phyloP scores from a whole-genome alignment of 2,797 vertebrate genomes.

The Rhadinocentrus ornatus region DNA sequence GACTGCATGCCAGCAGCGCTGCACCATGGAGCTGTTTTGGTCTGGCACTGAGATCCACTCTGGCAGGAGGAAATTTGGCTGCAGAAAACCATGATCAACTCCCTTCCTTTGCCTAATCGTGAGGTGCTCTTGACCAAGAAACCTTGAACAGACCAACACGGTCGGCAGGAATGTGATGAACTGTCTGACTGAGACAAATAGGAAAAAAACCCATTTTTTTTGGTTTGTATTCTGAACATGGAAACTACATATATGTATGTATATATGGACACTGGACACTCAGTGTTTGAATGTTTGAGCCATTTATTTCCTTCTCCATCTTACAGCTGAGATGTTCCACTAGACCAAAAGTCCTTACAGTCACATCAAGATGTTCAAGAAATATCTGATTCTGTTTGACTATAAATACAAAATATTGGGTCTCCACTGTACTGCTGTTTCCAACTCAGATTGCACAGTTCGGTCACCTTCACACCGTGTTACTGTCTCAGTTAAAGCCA shows the following conservation, averaged over 20 bases:
- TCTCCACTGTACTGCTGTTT: constrained; percentile 17
- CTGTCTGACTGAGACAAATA: background rate
- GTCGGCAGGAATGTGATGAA: background rate
- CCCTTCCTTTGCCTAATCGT: constrained; percentile 42
- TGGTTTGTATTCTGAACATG: background rate
- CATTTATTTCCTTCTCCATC: no score
- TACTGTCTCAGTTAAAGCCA: constrained; percentile 31
- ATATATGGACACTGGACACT: no score
- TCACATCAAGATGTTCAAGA: no score
- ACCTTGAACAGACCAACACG: constrained; percentile 7
- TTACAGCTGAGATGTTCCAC: no score
- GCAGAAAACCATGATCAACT: constrained; percentile 31
- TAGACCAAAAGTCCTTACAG: no score
- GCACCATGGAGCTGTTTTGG: constrained; percentile 45
- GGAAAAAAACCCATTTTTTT: background rate
- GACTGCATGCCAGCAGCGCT: constrained; percentile 39
- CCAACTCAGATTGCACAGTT: constrained; percentile 6
- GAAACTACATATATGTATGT: no score
- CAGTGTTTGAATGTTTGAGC: no score
- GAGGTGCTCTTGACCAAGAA: constrained; percentile 48
- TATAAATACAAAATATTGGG: background rate
- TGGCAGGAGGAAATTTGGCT: constrained; percentile 20
- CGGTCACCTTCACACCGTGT: constrained; percentile 22
- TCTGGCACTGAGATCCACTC: constrained; percentile 39
- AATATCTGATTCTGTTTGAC: background rate